phyloP scores from a whole-genome alignment of 1,140 invertebrate species.

The Colletes latitarsis region DNA sequence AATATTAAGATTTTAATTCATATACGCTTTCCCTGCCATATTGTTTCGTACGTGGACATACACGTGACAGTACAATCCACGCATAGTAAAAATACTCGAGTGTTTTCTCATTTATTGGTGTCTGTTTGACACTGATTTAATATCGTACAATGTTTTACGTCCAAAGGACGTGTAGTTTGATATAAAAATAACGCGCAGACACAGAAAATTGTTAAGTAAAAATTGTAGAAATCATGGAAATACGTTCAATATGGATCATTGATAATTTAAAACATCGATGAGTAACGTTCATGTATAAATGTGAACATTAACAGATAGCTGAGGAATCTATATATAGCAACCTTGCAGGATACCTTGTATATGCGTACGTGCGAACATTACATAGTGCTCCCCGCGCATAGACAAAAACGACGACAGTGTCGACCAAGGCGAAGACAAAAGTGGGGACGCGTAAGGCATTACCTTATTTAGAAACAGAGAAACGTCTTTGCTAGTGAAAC shows the following conservation, averaged over 20 bases:
- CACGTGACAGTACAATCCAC: too few relatives aligned
- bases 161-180: too few relatives aligned
- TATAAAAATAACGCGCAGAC: too few relatives aligned
- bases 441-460: constrained; percentile 64
- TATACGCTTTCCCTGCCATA: too few relatives aligned
- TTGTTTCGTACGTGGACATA: too few relatives aligned
- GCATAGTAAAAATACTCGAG: too few relatives aligned
- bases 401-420: constrained; percentile 46
- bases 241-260: not conserved
- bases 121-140: too few relatives aligned
- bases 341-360: constrained; percentile 27
- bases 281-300: not conserved
- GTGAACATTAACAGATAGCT: constrained; percentile 11
- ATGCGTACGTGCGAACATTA: not conserved
- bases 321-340: constrained; percentile 39
- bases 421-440: constrained; percentile 26
- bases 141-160: too few relatives aligned
- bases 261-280: not conserved
- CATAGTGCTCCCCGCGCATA: not conserved
- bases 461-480: constrained; percentile 73
- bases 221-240: not conserved
- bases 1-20: too few relatives aligned
- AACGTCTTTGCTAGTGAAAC: constrained; percentile 50
- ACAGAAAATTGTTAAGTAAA: not conserved
- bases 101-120: too few relatives aligned